phyloP scores from a whole-genome alignment of 2,888 invertebrate species.

The Drosophila austrosaltans region DNA sequence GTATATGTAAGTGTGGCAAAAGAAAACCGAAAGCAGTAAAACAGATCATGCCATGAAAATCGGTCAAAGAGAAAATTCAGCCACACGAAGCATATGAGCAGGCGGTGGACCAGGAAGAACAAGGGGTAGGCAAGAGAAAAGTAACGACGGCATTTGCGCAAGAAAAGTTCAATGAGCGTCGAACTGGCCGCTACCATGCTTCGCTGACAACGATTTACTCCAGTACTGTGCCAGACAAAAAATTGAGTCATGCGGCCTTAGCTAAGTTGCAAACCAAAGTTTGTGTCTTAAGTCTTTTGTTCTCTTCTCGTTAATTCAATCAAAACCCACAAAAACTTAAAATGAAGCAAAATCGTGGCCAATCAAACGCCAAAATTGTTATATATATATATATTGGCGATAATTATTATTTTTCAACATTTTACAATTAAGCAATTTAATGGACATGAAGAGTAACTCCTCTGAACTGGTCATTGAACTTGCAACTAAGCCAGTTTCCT shows the following conservation, averaged over 20 bases:
- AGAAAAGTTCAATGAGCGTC: constrained; percentile 76
- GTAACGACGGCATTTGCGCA: constrained; percentile 63
- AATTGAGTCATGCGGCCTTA: constrained; percentile 27
- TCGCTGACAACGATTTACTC: constrained; percentile 45
- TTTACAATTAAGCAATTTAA: constrained; percentile 74
- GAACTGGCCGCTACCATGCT: constrained; percentile 67
- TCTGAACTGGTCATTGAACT: constrained; percentile 64
- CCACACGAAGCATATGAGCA: constrained; percentile 50
- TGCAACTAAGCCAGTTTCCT: constrained; percentile 58
- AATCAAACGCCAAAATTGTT: constrained; percentile 59
- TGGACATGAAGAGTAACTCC: constrained; percentile 32
- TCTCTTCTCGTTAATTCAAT: constrained; percentile 4
- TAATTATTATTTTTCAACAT: constrained; percentile 47
- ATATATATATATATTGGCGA: constrained; percentile 34
- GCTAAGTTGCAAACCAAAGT: constrained; percentile 53
- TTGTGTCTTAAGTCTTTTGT: constrained; percentile 63
- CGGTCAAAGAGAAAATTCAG: constrained; percentile 74
- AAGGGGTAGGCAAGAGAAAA: constrained; percentile 3
- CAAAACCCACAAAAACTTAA: constrained; percentile 1
- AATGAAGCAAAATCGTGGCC: constrained; percentile 42
- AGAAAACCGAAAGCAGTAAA: constrained; percentile 78
- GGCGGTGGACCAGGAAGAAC: constrained; percentile 3
- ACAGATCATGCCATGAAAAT: constrained; percentile 77
- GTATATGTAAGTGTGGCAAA: constrained; percentile 28
- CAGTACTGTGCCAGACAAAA: constrained; percentile 9